Conservation (phyloP, 1,140 invertebrate genomes). For the Drosophila repleta region DNA sequence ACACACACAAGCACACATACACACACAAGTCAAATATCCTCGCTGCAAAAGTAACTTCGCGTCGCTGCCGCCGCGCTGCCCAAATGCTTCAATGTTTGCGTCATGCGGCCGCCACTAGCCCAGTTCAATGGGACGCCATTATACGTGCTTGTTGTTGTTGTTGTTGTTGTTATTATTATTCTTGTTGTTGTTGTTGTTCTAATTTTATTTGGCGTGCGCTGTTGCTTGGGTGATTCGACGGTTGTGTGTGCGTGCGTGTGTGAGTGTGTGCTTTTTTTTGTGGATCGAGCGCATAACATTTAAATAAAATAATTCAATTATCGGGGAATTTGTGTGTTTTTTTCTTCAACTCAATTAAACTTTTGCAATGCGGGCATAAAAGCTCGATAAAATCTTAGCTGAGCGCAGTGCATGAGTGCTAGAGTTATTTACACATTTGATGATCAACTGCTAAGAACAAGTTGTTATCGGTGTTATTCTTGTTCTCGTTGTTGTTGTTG, state of each 20-base stretch:
- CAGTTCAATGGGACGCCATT: constrained; percentile 30
- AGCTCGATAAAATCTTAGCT: constrained; percentile 12
- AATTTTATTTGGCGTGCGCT: constrained; percentile 39
- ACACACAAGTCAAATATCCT: constrained; percentile 5
- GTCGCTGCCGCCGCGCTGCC: constrained; percentile 16
- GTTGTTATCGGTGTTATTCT: constrained; percentile 39
- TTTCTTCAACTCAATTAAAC: constrained; percentile 7
- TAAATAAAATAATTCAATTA: constrained; percentile 40
- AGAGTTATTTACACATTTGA: background rate
- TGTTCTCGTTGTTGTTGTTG: constrained; percentile 17
- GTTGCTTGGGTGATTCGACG: background rate
- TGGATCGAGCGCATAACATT: constrained; percentile 9
- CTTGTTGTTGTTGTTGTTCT: constrained; percentile 45
- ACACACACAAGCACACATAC: constrained; percentile 11
- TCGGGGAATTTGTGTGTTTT: background rate
- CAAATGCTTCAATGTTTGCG: constrained; percentile 55
- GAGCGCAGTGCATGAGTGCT: background rate
- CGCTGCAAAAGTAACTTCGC: constrained; percentile 20
- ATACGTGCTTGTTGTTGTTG: constrained; percentile 25
- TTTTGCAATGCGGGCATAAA: constrained; percentile 24
- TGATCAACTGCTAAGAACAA: constrained; percentile 40
- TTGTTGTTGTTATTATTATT: constrained; percentile 30
- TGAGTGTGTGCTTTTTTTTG: constrained; percentile 5
- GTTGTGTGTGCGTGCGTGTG: too few species aligned
- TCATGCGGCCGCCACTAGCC: constrained; percentile 45